Percentiles rank a stretch among this genome's conserved stretches.
phyloP scores from a whole-genome alignment of 1,140 invertebrate genomes.

The Stratiolaelaps scimitus region DNA sequence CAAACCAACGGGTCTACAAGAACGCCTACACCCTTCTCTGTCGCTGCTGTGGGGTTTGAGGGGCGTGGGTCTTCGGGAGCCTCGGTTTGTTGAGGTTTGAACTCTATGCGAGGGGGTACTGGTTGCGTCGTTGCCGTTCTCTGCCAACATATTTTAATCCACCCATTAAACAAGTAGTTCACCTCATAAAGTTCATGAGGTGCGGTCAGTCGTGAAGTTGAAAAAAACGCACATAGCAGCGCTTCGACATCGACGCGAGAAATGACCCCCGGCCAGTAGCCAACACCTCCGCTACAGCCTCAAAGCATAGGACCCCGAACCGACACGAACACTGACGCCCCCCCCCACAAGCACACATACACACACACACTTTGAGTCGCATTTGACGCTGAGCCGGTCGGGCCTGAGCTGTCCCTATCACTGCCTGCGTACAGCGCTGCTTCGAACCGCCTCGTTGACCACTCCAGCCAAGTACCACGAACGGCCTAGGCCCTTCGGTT shows the following conservation, averaged over 20 bases:
- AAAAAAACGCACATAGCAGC: neutral
- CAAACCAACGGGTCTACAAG: too few species aligned
- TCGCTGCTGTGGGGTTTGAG: too few species aligned
- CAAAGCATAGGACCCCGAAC: slow-evolving; percentile 24
- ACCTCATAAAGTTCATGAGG: slow-evolving; percentile 19
- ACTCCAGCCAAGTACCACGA: slow-evolving; percentile 4
- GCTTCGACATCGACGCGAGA: neutral
- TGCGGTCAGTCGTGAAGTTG: slow-evolving; percentile 27
- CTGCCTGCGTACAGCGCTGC: slow-evolving; percentile 50
- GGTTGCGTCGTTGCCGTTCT: neutral
- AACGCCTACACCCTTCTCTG: too few species aligned
- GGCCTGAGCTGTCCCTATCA: slow-evolving; percentile 36
- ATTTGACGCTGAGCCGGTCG: neutral
- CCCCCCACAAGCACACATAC: too few species aligned
- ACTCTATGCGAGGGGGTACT: too few species aligned
- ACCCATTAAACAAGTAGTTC: slow-evolving; percentile 21
- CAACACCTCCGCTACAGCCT: neutral
- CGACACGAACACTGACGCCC: too few species aligned
- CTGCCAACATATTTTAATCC: slow-evolving; percentile 27
- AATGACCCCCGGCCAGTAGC: too few species aligned
- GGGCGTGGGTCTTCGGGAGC: too few species aligned
- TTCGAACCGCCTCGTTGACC: slow-evolving; percentile 36
- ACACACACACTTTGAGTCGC: too few species aligned
- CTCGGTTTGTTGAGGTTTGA: too few species aligned
- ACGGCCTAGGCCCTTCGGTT: too few species aligned